Evolutionary conservation across 2,113 vertebrate species (phyloP).

Genomic region (Lates calcarifer): DNA sequence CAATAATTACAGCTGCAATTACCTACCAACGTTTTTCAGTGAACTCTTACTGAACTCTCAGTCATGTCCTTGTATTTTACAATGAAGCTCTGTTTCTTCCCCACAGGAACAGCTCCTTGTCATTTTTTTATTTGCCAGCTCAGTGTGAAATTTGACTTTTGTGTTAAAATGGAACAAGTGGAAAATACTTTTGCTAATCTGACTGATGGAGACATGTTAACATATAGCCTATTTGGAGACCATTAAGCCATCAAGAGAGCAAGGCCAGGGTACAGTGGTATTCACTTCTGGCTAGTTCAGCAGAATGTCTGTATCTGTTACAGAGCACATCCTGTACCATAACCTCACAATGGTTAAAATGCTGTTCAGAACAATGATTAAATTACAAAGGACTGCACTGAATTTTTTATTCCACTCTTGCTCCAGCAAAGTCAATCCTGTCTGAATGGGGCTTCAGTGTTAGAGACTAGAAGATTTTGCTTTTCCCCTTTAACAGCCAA

Average conservation of each 20-base stretch:
- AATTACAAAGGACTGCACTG: not conserved
- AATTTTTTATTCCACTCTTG: not conserved
- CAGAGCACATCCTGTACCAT: not conserved
- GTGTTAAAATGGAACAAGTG: not conserved
- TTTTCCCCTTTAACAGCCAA: too few relatives aligned
- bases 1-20: too few relatives aligned
- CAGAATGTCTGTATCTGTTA: not conserved
- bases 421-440: not conserved
- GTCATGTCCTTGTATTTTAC: not conserved
- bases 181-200: not conserved
- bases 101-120: not conserved
- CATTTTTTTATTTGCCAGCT: too few relatives aligned
- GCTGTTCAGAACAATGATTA: too few relatives aligned
- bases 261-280: not conserved
- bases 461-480: not conserved
- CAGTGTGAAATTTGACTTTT: too few relatives aligned
- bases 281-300: not conserved
- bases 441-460: not conserved
- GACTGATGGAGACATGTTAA: too few relatives aligned
- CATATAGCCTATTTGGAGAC: not conserved
- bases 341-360: not conserved
- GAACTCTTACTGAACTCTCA: too few relatives aligned
- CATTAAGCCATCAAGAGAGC: not conserved
- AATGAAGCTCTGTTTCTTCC: not conserved
- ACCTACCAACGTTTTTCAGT: too few relatives aligned